Evolutionary conservation across 1,140 invertebrate species (phyloP), one percentile per base, ranked within the genome.

Genomic region (Drosophila rufa): DNA sequence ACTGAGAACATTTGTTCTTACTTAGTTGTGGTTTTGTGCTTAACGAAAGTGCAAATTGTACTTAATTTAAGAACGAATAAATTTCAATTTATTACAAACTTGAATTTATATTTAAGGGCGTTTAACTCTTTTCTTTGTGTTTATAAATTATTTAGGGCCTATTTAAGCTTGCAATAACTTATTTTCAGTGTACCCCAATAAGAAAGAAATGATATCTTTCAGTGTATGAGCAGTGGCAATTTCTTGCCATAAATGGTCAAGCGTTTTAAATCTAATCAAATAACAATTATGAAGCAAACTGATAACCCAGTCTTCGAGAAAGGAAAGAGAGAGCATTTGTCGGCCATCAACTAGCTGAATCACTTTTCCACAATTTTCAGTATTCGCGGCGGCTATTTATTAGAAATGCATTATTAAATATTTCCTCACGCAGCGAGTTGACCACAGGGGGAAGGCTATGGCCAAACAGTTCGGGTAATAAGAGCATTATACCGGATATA

Each of bases 351-450:
- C 9, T 25, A 27, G 36, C 15, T 78, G 27, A 46, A 40, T 25
- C 62, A 64, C 27, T 70, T 79, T 70, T 61, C 40, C 17, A n/a
- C 15, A 9, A 30, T 56, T 40, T 56, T 19, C 27, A 69, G 36
- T 51, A 19, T 14, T 30, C 12, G 27, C n/a, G 12, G 30, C 17
- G 59, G 46, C 36, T 79, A 75, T 81, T 69, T 89, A 79, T 84
- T 76, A 74, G 74, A 84, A 81, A 81, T 90, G 75, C 66, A 90
- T 85, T 90, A 79, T 82, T 90, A 85, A 85, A 81, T 90, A 79
- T 80, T 85, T 90, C 84, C 85, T 74, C 58, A 60, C 58, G 62
- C 65, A 75, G 77, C 51, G 65, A 60, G 55, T 73, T 68, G 57
- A 47, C 61, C 53, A 42, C 30, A n/a, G 19, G 36, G 51, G 19